phyloP scores from a whole-genome alignment of 1,140 invertebrate species.

The Drosophila mojavensis region DNA sequence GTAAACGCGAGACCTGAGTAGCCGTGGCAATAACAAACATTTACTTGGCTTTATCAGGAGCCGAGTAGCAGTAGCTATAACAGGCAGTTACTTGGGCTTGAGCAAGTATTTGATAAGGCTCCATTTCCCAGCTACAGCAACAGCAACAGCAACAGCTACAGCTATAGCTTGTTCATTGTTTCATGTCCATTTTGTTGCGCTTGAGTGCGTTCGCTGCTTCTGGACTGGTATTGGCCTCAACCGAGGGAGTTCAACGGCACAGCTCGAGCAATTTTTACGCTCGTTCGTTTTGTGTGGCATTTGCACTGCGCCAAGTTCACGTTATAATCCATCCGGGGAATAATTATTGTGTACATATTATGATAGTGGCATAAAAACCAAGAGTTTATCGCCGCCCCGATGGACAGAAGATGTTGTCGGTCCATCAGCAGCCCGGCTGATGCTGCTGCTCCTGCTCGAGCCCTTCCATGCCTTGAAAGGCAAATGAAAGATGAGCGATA shows the following conservation, averaged over 20 bases:
- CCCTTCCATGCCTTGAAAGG: neutral
- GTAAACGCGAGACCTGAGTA: neutral
- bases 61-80: constrained; percentile 10
- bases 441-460: neutral
- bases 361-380: constrained; percentile 63
- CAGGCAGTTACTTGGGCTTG: constrained; percentile 29
- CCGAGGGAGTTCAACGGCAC: constrained; percentile 61
- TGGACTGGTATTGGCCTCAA: constrained; percentile 6
- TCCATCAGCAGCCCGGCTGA: neutral
- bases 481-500: constrained; percentile 66
- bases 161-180: constrained; percentile 32
- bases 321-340: constrained; percentile 79
- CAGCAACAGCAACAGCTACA: neutral
- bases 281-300: constrained; percentile 37
- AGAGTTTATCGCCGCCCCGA: constrained; percentile 65
- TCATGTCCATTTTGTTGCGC: constrained; percentile 61
- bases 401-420: constrained; percentile 28
- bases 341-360: constrained; percentile 82
- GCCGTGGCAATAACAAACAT: neutral
- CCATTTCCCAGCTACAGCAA: constrained; percentile 13
- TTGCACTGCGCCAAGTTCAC: constrained; percentile 65
- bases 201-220: constrained; percentile 40
- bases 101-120: constrained; percentile 41
- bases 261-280: constrained; percentile 64
- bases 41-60: too few relatives aligned